Percentiles rank a stretch among this genome's conserved stretches.
phyloP scores from a whole-genome alignment of 2,888 invertebrate genomes.

The Drosophila melanosoma region DNA sequence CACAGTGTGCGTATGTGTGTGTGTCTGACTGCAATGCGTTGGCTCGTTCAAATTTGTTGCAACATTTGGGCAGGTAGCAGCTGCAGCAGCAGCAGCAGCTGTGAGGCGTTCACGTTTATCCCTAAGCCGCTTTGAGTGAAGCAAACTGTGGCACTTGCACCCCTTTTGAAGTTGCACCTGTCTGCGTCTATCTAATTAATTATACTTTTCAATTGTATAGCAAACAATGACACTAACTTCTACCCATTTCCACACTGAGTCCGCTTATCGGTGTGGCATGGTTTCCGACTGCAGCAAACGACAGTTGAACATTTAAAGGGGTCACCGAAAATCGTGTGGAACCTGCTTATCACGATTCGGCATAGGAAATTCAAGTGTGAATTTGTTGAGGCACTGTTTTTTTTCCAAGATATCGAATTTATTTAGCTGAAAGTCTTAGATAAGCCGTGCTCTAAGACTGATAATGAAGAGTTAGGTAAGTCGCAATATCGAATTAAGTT shows the following conservation, averaged over 20 bases:
- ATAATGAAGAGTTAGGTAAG: neutral
- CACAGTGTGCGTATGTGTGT: conserved; percentile 45
- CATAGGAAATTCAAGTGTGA: conserved; percentile 27
- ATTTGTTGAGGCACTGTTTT: conserved; percentile 18
- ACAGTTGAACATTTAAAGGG: conserved; percentile 38
- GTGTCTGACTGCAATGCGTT: conserved; percentile 71
- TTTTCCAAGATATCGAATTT: conserved; percentile 2
- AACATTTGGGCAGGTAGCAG: conserved; percentile 45
- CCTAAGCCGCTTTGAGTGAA: conserved; percentile 49
- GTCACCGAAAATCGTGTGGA: conserved; percentile 44
- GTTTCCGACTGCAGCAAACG: conserved; percentile 49
- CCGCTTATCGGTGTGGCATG: conserved; percentile 61
- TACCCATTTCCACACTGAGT: conserved; percentile 56
- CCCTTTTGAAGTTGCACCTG: conserved; percentile 8
- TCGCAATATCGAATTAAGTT: neutral
- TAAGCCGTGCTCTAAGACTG: no score
- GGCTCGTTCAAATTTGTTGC: conserved; percentile 60
- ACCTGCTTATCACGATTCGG: conserved; percentile 46
- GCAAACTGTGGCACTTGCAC: conserved; percentile 1
- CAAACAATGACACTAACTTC: conserved; percentile 72
- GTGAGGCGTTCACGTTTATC: conserved; percentile 29
- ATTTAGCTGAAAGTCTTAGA: neutral
- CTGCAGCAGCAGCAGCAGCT: conserved; percentile 12
- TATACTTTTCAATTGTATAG: conserved; percentile 77
- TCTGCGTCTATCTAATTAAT: conserved; percentile 70